Percentiles rank a stretch among this genome's conserved stretches.
phyloP scores from a whole-genome alignment of 2,888 invertebrate species.

The Drosophila anomalipes region DNA sequence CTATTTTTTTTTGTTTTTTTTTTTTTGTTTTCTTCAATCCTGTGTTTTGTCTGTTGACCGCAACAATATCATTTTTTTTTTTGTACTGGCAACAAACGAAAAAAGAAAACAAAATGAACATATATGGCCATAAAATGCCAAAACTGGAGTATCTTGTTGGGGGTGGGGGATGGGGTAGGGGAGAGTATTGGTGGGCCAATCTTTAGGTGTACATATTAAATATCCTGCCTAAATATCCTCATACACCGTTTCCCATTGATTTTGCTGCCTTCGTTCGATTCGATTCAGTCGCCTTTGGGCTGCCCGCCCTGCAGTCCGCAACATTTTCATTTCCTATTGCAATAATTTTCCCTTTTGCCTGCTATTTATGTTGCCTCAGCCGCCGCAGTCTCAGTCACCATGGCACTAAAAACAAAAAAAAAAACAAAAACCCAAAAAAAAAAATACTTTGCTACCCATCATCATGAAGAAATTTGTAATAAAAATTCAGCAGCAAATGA shows the following conservation, averaged over 20 bases:
- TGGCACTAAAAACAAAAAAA: constrained; percentile 29
- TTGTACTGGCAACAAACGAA: constrained; percentile 8
- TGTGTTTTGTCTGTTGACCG: background rate
- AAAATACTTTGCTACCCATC: constrained; percentile 46
- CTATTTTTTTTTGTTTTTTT: too few relatives aligned
- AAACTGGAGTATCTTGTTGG: background rate
- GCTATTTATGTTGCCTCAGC: constrained; percentile 68
- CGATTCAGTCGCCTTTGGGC: constrained; percentile 19
- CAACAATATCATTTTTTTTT: constrained; percentile 22
- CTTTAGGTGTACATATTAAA: constrained; percentile 67
- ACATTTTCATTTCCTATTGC: constrained; percentile 83
- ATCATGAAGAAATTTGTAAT: constrained; percentile 78
- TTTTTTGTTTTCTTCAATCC: background rate
- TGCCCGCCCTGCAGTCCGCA: constrained; percentile 36
- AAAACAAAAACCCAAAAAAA: too few relatives aligned
- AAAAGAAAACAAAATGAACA: background rate
- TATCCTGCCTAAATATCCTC: constrained; percentile 79
- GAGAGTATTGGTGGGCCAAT: background rate
- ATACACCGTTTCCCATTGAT: constrained; percentile 66
- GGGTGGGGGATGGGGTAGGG: background rate
- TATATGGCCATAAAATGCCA: constrained; percentile 19
- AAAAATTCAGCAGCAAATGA: constrained; percentile 82
- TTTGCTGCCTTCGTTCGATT: constrained; percentile 44
- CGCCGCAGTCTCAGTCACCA: constrained; percentile 13
- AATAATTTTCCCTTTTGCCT: constrained; percentile 71